Percentiles rank a stretch among this genome's conserved stretches.
Evolutionary conservation across 2,113 vertebrate species (phyloP).

Genomic region (Damaliscus lunatus): DNA sequence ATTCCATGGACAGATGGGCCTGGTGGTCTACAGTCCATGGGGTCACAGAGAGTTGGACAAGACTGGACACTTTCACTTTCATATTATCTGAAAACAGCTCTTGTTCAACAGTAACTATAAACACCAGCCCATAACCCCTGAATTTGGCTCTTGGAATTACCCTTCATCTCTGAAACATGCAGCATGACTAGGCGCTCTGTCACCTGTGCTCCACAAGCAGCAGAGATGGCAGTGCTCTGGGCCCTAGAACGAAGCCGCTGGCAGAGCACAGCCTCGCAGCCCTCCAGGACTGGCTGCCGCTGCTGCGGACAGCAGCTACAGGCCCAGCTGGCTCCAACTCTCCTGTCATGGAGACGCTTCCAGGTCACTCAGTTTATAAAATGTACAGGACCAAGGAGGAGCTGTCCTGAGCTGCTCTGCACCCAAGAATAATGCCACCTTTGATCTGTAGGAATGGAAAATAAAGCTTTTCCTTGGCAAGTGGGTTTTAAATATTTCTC

Average conservation of each 20-base stretch:
- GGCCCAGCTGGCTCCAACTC: not conserved
- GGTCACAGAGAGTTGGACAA: not conserved
- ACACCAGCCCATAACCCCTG: not conserved
- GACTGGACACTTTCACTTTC: not conserved
- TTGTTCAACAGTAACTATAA: not conserved
- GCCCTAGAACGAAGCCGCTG: not conserved
- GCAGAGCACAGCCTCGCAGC: not conserved
- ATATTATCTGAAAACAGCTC: not conserved
- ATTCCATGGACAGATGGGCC: not conserved
- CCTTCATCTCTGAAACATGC: not conserved
- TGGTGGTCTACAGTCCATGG: not conserved
- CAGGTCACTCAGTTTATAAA: constrained; percentile 37
- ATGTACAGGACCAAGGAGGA: not conserved
- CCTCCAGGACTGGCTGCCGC: not conserved
- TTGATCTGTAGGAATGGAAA: constrained; percentile 65
- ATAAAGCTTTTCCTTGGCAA: constrained; percentile 54
- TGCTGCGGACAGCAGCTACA: too few relatives aligned
- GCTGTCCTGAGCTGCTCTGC: not conserved
- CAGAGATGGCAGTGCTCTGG: not conserved
- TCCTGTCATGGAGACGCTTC: not conserved
- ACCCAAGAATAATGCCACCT: constrained; percentile 64
- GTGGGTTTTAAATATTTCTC: constrained; percentile 72
- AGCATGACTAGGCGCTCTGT: not conserved
- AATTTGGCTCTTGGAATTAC: not conserved
- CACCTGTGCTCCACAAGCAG: not conserved